Conservation (phyloP, 2,113 vertebrate species). For the Paralichthys olivaceus region DNA sequence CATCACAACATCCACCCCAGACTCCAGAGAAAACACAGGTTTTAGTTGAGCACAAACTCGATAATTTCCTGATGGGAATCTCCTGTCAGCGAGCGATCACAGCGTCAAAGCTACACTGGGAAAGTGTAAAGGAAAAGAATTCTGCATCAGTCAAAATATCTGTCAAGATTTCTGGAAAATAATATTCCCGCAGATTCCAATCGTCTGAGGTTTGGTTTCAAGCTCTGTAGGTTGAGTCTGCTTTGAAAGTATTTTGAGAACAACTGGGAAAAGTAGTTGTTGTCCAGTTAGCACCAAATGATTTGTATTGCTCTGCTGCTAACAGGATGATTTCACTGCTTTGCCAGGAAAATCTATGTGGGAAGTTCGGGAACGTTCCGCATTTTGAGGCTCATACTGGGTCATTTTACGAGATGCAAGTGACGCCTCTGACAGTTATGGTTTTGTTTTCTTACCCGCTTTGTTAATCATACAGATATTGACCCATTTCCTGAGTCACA, state of each 20-base stretch:
- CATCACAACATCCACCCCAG: not conserved
- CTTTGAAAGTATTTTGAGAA: not conserved
- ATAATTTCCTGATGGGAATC: not conserved
- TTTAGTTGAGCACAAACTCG: not conserved
- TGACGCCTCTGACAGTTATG: conserved; percentile 10
- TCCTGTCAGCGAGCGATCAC: not conserved
- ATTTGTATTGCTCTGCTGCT: not conserved
- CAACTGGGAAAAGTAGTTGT: not conserved
- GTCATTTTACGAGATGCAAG: conserved; percentile 10
- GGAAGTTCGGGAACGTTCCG: not conserved
- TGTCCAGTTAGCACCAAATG: not conserved
- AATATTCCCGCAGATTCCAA: not conserved
- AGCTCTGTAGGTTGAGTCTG: not conserved
- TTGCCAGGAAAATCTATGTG: conserved; percentile 4
- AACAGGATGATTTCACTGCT: not conserved
- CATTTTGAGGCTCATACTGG: not conserved
- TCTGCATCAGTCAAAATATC: not conserved
- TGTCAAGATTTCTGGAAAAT: conserved; percentile 3
- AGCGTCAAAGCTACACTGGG: not conserved
- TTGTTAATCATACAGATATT: conserved; percentile 9
- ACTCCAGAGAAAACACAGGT: not conserved
- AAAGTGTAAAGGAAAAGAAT: not conserved
- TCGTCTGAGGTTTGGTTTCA: not conserved
- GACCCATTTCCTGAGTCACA: conserved; percentile 14
- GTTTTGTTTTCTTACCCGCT: not conserved